Conservation (phyloP, 2,113 vertebrate genomes). For the Osmerus mordax region DNA sequence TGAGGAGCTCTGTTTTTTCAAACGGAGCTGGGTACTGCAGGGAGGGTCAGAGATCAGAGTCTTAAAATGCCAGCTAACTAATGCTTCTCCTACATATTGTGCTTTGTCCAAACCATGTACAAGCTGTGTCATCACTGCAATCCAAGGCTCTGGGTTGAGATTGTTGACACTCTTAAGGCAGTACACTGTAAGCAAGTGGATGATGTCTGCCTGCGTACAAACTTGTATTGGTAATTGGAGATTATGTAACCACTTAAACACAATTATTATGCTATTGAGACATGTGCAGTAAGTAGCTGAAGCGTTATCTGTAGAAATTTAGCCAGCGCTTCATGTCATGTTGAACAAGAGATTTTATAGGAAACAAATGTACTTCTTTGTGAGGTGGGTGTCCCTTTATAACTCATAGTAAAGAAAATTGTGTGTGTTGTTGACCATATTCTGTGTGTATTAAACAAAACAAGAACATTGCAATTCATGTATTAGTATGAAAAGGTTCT, state of each 20-base stretch:
- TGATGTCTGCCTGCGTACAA: conserved; percentile 37
- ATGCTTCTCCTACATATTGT: conserved; percentile 24
- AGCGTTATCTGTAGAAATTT: conserved; percentile 51
- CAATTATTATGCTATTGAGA: conserved; percentile 55
- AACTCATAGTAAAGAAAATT: conserved; percentile 62
- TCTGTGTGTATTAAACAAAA: conserved; percentile 66
- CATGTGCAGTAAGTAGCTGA: conserved; percentile 59
- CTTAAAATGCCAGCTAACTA: conserved; percentile 28
- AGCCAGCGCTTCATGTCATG: conserved; percentile 62
- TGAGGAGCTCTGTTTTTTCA: neutral
- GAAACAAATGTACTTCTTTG: conserved; percentile 58
- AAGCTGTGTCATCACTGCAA: conserved; percentile 11
- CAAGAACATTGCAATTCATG: conserved; percentile 60
- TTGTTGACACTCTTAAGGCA: conserved; percentile 37
- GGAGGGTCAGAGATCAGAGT: conserved; percentile 14
- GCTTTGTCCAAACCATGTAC: conserved; percentile 6
- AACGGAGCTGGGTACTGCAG: conserved; percentile 15
- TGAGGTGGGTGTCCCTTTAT: conserved; percentile 67
- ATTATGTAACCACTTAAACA: conserved; percentile 53
- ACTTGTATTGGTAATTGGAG: conserved; percentile 18
- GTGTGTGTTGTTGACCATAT: conserved; percentile 68
- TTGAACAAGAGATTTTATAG: conserved; percentile 65
- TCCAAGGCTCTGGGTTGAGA: conserved; percentile 15
- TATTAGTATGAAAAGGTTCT: conserved; percentile 62
- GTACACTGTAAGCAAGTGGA: conserved; percentile 48